A percentile compares a stretch with the other conserved stretches of the same genome.
Conservation (phyloP, 2,888 invertebrate genomes). For the Chaetoderma sp. region DNA sequence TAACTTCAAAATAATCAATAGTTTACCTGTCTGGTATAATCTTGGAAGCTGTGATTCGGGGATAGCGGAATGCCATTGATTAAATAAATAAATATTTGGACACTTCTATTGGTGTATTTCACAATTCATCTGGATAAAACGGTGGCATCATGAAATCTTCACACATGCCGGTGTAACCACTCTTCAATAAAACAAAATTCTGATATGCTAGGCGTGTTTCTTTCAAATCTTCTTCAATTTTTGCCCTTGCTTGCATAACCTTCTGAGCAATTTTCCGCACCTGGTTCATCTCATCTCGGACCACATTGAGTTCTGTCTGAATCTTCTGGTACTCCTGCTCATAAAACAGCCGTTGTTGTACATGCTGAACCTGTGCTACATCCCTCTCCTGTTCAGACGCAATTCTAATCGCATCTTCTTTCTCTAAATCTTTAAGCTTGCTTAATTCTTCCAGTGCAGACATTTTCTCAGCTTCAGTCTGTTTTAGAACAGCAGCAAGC, state of each 20-base stretch:
- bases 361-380: no score
- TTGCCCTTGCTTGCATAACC: constrained; percentile 38
- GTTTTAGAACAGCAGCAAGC: constrained; percentile 35
- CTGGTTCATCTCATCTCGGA: constrained; percentile 27
- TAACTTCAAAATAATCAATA: no score
- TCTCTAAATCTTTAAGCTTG: constrained; percentile 4
- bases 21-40: no score
- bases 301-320: no score
- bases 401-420: constrained; percentile 11
- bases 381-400: not conserved
- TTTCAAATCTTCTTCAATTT: constrained; percentile 42
- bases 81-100: not conserved
- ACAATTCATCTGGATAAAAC: constrained; percentile 51
- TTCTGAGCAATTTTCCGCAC: constrained; percentile 34
- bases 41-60: no score
- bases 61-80: no score
- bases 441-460: constrained; percentile 38
- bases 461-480: constrained; percentile 40
- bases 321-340: no score
- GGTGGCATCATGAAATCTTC: constrained; percentile 51
- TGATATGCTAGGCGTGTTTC: constrained; percentile 49
- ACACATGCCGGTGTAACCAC: constrained; percentile 44
- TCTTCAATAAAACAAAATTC: constrained; percentile 50
- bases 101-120: constrained; percentile 11
- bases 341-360: no score